Conservation (phyloP, 2,113 vertebrate species). For the Megaceryle torquata region DNA sequence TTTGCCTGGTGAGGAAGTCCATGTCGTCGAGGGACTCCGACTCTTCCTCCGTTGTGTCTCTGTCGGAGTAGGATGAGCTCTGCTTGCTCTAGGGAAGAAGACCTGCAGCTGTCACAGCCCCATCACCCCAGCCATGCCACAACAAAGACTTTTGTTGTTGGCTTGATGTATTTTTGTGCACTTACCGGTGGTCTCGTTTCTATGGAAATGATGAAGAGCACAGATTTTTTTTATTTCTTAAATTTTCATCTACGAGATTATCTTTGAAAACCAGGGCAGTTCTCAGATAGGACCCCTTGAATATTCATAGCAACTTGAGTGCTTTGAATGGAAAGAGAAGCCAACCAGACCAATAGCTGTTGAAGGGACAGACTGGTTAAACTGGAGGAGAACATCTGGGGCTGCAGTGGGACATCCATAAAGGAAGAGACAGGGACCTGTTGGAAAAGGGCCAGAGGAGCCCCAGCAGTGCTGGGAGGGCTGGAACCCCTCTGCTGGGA, state of each 20-base stretch:
- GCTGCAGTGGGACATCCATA: accelerated
- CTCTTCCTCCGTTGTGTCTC: slow-evolving; percentile 97
- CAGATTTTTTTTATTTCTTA: not conserved
- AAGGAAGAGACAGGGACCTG: not conserved
- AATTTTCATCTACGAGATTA: not conserved
- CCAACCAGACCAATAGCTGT: not conserved
- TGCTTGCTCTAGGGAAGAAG: slow-evolving; percentile 88
- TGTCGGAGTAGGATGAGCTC: slow-evolving; percentile 97
- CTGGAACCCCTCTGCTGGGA: not conserved
- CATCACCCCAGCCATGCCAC: accelerated
- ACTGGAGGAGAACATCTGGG: not conserved
- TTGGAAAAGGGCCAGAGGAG: not conserved
- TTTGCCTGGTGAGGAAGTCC: slow-evolving; percentile 96
- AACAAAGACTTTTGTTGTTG: not conserved
- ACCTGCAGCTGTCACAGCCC: not conserved
- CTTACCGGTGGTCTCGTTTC: not conserved
- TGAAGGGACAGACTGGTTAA: not conserved
- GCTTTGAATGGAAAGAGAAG: not conserved
- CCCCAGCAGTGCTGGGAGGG: not conserved
- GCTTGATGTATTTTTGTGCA: accelerated
- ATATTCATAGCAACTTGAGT: not conserved
- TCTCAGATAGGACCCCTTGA: not conserved
- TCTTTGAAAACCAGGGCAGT: not conserved
- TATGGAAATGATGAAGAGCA: not conserved
- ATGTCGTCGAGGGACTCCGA: slow-evolving; percentile 96